These are phyloP conservation scores for Sebastes minor DNA, from an alignment of 2,797 vertebrate species.

Conservation along the genomic window DNA sequence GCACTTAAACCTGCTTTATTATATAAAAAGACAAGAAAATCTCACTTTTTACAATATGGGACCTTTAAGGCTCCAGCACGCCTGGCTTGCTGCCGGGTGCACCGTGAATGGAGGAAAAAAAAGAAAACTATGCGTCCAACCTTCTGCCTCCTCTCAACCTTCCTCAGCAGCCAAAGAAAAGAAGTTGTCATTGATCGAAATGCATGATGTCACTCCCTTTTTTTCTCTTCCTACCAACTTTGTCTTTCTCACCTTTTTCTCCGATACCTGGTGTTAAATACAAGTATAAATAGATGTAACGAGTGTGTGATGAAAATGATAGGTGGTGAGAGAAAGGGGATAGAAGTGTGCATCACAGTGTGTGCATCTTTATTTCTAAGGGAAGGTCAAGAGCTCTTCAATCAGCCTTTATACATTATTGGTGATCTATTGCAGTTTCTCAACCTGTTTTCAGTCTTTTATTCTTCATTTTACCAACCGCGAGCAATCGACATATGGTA, in stretches of 20 bases:
- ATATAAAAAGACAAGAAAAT: no score
- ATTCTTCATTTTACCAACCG: not conserved
- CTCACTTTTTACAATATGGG: no score
- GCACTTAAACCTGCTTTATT: no score
- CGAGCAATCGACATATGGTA: not conserved
- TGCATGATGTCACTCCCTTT: not conserved
- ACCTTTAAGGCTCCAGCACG: not conserved
- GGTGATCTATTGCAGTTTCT: not conserved
- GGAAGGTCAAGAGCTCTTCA: not conserved
- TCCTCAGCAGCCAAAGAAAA: not conserved
- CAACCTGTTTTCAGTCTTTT: not conserved
- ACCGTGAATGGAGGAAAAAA: not conserved
- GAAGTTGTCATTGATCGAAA: not conserved
- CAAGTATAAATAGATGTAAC: constrained; percentile 10
- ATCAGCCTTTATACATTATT: not conserved
- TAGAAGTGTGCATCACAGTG: not conserved
- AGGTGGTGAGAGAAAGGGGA: not conserved
- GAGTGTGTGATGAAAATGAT: not conserved
- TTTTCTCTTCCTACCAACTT: not conserved
- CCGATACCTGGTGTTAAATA: not conserved
- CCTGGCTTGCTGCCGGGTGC: not conserved
- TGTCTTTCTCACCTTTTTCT: not conserved
- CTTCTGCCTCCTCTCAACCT: not conserved
- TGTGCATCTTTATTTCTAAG: not conserved
- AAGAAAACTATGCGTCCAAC: not conserved